These are phyloP conservation scores for Lasioglossum morio DNA, from an alignment of 2,888 invertebrate genomes.

Conservation along the genomic window DNA sequence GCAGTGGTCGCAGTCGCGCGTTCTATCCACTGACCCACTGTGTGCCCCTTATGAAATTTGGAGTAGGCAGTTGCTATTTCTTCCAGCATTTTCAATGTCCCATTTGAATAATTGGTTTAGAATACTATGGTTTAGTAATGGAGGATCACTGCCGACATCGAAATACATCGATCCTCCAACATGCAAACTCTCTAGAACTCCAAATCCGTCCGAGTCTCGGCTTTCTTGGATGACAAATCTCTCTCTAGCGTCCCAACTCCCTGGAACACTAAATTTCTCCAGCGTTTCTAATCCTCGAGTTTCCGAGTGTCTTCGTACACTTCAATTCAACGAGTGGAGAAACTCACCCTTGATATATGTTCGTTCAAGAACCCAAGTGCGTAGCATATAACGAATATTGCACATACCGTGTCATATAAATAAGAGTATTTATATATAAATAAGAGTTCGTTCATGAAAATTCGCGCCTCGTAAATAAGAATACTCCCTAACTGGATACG, in stretches of 20 bases:
- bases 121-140: not conserved
- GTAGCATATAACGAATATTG: not conserved
- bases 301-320: not conserved
- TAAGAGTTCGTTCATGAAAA: not conserved
- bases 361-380: not conserved
- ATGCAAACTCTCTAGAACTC: not conserved
- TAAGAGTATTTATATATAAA: not conserved
- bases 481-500: not conserved
- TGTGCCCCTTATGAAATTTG: too few species aligned
- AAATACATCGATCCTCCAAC: not conserved
- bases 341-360: not conserved
- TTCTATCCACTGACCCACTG: too few species aligned
- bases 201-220: not conserved
- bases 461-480: not conserved
- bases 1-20: too few species aligned
- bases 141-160: not conserved
- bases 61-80: too few species aligned
- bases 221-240: not conserved
- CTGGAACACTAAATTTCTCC: not conserved
- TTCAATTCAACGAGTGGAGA: not conserved
- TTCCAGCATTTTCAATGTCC: not conserved
- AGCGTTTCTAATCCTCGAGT: not conserved
- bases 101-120: not conserved
- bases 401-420: not conserved
- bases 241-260: not conserved